Evolutionary conservation across 2,888 invertebrate species (phyloP).

Genomic region (Eupithecia centaureata): DNA sequence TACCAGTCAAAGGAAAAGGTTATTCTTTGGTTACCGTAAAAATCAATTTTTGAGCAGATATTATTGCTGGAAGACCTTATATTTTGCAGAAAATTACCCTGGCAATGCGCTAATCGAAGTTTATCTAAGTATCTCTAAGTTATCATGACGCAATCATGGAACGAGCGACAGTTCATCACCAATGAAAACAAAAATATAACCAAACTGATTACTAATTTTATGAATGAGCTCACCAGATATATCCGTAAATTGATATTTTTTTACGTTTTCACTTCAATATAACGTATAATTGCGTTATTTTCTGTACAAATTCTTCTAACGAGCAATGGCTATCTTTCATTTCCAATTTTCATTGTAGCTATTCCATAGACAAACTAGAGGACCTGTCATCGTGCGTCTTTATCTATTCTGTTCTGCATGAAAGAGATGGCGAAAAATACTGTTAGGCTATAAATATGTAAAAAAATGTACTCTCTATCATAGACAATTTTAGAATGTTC

Average conservation of each 20-base stretch:
- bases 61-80: conserved; percentile 20
- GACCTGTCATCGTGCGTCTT: conserved; percentile 3
- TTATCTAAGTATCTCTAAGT: conserved; percentile 65
- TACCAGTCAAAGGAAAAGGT: conserved; percentile 76
- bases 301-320: conserved; percentile 54
- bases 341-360: conserved; percentile 53
- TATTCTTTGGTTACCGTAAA: conserved; percentile 54
- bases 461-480: neutral
- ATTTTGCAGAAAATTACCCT: conserved; percentile 13
- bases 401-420: neutral
- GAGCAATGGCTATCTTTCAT: conserved; percentile 72
- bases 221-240: conserved; percentile 54
- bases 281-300: conserved; percentile 32
- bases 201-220: conserved; percentile 59
- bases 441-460: neutral
- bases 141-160: conserved; percentile 82
- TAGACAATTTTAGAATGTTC: neutral
- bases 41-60: conserved; percentile 43
- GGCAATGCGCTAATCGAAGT: conserved; percentile 45
- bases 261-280: conserved; percentile 36
- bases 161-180: conserved; percentile 70
- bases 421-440: conserved; percentile 7
- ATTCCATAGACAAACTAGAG: conserved; percentile 48
- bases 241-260: conserved; percentile 34
- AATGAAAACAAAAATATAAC: conserved; percentile 79